These are phyloP conservation scores for Teleopsis dalmanni DNA, from an alignment of 1,140 invertebrate genomes.

Conservation along the genomic window DNA sequence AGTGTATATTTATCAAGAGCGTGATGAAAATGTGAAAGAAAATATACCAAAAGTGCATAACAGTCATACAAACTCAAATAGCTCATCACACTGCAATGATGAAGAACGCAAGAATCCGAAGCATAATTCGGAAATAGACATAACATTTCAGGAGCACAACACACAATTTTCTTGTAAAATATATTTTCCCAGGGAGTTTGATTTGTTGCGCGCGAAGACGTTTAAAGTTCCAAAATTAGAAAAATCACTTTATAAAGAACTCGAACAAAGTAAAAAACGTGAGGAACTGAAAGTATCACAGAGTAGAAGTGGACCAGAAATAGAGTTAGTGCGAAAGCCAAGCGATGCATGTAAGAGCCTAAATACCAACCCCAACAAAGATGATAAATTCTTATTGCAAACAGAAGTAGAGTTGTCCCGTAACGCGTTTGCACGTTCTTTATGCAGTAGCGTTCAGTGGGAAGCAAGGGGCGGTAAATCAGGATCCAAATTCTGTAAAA, in stretches of 20 bases:
- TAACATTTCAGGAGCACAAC: conserved; percentile 56
- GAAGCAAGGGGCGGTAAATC: conserved; percentile 93
- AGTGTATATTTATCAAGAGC: conserved; percentile 17
- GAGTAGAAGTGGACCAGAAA: conserved; percentile 30
- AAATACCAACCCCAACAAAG: conserved; percentile 5
- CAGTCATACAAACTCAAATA: background rate
- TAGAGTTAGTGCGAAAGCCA: conserved; percentile 34
- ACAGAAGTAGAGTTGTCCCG: conserved; percentile 26
- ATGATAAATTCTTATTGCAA: conserved; percentile 17
- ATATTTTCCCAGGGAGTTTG: conserved; percentile 81
- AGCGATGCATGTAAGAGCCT: conserved; percentile 16
- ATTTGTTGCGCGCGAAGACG: conserved; percentile 55
- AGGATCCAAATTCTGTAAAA: conserved; percentile 93
- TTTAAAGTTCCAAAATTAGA: conserved; percentile 30
- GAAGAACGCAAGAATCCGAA: conserved; percentile 43
- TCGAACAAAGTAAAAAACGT: conserved; percentile 36
- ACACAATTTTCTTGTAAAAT: conserved; percentile 78
- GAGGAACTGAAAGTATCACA: conserved; percentile 41
- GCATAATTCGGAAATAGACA: conserved; percentile 54
- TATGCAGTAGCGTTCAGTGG: conserved; percentile 88
- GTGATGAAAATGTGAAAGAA: conserved; percentile 16
- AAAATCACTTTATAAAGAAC: conserved; percentile 26
- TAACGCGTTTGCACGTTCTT: conserved; percentile 64
- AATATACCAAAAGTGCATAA: background rate
- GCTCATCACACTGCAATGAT: too few relatives aligned